A percentile compares a stretch with the other conserved stretches of the same genome.
Conservation (phyloP, 2,888 invertebrate genomes). For the Dolichopus griseipennis region DNA sequence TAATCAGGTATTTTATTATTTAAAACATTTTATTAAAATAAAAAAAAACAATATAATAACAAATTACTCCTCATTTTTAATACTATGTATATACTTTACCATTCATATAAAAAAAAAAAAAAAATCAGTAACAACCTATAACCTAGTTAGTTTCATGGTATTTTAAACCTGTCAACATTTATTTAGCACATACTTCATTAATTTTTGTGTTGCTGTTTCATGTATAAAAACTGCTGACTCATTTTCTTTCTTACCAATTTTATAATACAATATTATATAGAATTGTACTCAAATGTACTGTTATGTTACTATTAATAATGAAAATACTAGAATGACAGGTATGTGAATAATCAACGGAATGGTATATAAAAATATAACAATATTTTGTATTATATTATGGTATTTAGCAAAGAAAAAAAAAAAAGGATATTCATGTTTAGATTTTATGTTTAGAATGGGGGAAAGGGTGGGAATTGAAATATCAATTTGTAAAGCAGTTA, state of each 20-base stretch:
- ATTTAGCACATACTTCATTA: slow-evolving; percentile 6
- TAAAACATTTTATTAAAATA: no score
- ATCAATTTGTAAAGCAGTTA: neutral
- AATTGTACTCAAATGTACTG: no score
- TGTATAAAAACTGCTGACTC: neutral
- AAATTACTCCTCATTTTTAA: neutral
- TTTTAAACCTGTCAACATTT: slow-evolving; percentile 3
- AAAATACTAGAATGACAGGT: neutral
- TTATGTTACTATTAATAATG: neutral
- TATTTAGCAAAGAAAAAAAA: no score
- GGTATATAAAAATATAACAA: neutral
- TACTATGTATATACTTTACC: neutral
- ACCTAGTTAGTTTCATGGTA: neutral
- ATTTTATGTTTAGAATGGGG: neutral
- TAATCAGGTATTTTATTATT: no score
- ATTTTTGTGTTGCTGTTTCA: neutral
- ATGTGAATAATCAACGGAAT: neutral
- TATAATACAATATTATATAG: neutral
- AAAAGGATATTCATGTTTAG: neutral
- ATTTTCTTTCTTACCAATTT: neutral
- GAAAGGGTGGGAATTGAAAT: neutral
- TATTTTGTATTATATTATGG: no score
- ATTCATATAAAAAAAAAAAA: neutral
- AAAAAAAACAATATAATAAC: no score
- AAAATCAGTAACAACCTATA: neutral